Conservation (phyloP, 2,797 vertebrate genomes). For the Phalloptychus januarius region DNA sequence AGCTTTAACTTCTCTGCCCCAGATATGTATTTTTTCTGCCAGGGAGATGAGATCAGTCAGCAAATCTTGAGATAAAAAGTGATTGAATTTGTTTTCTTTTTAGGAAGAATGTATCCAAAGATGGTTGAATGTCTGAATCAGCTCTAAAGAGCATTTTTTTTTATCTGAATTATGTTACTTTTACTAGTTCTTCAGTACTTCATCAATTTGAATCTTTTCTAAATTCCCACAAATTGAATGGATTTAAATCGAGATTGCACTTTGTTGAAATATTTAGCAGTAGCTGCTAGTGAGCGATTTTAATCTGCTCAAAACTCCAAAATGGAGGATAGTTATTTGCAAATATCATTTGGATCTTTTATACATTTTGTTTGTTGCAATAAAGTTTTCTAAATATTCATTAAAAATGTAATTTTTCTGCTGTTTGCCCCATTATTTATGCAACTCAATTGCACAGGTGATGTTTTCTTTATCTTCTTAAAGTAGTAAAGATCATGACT, state of each 20-base stretch:
- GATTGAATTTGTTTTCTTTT: constrained; percentile 12
- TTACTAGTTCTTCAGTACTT: neutral
- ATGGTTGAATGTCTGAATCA: neutral
- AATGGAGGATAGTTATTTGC: neutral
- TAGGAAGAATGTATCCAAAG: neutral
- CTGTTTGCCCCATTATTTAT: neutral
- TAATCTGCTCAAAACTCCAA: neutral
- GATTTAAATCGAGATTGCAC: neutral
- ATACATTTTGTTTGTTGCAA: neutral
- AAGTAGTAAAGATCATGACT: neutral
- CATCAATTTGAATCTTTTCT: neutral
- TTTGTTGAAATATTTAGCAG: neutral
- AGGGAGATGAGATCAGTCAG: constrained; percentile 13
- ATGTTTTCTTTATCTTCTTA: neutral
- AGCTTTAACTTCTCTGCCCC: constrained; percentile 7
- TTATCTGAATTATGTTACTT: neutral
- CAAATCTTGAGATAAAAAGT: constrained; percentile 28
- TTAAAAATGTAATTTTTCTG: neutral
- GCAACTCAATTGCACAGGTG: neutral
- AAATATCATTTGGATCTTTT: neutral
- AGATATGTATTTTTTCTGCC: constrained; percentile 14
- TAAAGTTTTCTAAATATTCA: neutral
- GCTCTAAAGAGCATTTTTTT: neutral
- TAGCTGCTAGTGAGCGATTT: neutral
- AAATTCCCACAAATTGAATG: neutral